phyloP scores from a whole-genome alignment of 2,113 vertebrate genomes.

The Phodopus roborovskii region DNA sequence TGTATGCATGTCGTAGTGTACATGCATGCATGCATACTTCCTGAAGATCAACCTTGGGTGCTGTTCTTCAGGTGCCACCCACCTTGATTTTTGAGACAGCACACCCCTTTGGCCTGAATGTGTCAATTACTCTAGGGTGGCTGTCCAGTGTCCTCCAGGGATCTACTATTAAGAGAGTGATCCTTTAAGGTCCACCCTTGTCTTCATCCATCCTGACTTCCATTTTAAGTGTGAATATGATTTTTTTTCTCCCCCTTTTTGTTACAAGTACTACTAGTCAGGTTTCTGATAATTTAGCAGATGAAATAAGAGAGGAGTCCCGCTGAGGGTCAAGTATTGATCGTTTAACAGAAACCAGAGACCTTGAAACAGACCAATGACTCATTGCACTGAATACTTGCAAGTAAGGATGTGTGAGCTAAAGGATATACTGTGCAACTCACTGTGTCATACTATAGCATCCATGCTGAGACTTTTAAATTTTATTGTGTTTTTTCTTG shows the following conservation, averaged over 20 bases:
- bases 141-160: too few relatives aligned
- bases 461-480: background rate
- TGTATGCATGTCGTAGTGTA: background rate
- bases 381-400: background rate
- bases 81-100: background rate
- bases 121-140: background rate
- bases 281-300: background rate
- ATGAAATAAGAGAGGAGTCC: background rate
- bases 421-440: background rate
- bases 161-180: background rate
- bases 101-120: background rate
- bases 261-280: background rate
- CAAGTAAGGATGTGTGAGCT: background rate
- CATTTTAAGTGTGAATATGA: background rate
- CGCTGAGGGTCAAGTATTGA: background rate
- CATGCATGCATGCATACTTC: background rate
- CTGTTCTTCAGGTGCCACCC: background rate
- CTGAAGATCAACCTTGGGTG: background rate
- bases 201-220: background rate
- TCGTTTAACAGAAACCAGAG: background rate
- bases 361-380: background rate
- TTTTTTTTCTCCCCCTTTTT: constrained; percentile 10
- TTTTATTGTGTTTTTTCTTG: background rate
- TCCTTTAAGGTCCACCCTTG: background rate
- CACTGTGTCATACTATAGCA: background rate